Percentiles rank a stretch among this genome's conserved stretches.
Conservation (phyloP, 2,797 vertebrate species). For the Echeneis naucrates region DNA sequence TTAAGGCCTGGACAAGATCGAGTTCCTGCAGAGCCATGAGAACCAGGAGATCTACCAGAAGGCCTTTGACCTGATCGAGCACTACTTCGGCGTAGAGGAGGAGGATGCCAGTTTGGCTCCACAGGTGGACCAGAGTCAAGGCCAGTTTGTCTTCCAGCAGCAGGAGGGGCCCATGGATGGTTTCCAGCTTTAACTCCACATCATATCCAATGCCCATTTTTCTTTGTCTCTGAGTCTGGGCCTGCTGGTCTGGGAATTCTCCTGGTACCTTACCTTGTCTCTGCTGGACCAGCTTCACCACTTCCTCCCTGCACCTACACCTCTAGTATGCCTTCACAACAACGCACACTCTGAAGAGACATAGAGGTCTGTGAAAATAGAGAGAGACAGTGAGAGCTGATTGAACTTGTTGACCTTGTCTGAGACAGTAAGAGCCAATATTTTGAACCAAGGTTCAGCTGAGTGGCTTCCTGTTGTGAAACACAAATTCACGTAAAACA, state of each 20-base stretch:
- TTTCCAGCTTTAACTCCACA: constrained; percentile 86
- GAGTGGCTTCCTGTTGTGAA: constrained; percentile 17
- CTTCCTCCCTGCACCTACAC: constrained; percentile 19
- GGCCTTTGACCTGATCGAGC: constrained; percentile 97
- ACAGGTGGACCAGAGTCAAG: constrained; percentile 91
- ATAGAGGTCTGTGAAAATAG: constrained; percentile 36
- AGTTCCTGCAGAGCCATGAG: constrained; percentile 97
- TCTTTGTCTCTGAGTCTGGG: constrained; percentile 17
- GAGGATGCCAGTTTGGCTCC: constrained; percentile 90
- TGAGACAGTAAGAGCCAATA: constrained; percentile 19
- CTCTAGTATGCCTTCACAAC: constrained; percentile 23
- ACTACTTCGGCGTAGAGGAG: constrained; percentile 92
- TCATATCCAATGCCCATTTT: background rate
- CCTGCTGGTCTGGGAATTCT: constrained; percentile 11
- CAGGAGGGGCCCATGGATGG: constrained; percentile 91
- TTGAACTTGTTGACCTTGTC: constrained; percentile 37
- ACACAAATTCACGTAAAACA: constrained; percentile 13
- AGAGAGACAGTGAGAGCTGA: constrained; percentile 17
- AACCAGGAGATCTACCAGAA: constrained; percentile 99
- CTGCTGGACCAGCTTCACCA: constrained; percentile 16
- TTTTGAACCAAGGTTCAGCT: constrained; percentile 15
- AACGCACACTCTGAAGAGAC: constrained; percentile 24
- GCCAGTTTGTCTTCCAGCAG: constrained; percentile 92
- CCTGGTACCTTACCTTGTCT: constrained; percentile 13
- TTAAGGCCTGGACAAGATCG: constrained; percentile 96